Evolutionary conservation across 2,113 vertebrate species (phyloP).

Genomic region (Ceyx margarethae): DNA sequence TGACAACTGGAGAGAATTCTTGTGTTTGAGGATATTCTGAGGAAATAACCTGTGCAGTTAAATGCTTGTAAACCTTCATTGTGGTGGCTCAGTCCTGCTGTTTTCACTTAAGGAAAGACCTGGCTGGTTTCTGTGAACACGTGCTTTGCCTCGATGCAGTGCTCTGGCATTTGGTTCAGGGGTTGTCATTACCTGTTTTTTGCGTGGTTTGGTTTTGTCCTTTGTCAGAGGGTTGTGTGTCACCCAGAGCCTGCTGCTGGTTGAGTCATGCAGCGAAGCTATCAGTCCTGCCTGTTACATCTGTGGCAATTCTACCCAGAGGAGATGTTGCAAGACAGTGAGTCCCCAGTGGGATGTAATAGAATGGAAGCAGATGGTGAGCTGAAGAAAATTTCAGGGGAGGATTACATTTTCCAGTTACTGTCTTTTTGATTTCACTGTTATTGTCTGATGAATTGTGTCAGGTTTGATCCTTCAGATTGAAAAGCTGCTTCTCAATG

Average conservation of each 20-base stretch:
- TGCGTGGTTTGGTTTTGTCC: background rate
- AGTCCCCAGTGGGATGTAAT: slow-evolving; percentile 51
- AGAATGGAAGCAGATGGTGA: slow-evolving; percentile 61
- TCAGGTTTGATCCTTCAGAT: slow-evolving; percentile 60
- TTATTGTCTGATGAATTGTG: slow-evolving; percentile 66
- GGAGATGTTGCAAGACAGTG: slow-evolving; percentile 27
- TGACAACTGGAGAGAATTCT: background rate
- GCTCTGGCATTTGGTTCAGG: background rate
- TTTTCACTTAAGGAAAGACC: background rate
- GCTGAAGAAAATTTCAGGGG: slow-evolving; percentile 54
- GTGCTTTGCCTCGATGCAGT: accelerated
- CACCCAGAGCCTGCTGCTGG: background rate
- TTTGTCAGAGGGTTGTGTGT: background rate
- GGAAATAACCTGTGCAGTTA: background rate
- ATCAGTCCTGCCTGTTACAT: background rate
- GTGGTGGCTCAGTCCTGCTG: background rate
- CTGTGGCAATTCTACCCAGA: slow-evolving; percentile 30
- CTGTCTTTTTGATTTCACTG: slow-evolving; percentile 65
- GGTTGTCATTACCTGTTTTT: background rate
- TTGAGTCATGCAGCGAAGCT: background rate
- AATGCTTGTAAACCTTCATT: background rate
- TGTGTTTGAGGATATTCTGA: background rate
- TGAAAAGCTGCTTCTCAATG: slow-evolving; percentile 45
- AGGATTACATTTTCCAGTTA: slow-evolving; percentile 63
- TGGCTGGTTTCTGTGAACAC: background rate